Evolutionary conservation across 1,140 invertebrate species (phyloP).

Genomic region (Pentalonia nigronervosa): DNA sequence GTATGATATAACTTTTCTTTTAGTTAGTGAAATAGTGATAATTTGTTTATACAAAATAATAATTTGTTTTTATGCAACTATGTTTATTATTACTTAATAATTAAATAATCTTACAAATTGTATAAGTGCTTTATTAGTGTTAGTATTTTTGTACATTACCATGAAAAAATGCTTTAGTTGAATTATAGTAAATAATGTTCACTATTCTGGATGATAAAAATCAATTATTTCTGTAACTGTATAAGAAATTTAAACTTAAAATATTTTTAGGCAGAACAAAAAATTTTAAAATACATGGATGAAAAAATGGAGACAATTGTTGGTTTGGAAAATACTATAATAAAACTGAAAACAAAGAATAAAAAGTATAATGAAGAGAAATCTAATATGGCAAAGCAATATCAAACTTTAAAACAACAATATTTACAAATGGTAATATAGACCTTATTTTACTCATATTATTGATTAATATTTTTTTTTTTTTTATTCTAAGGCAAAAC

Average conservation of each 20-base stretch:
- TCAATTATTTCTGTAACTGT: not conserved
- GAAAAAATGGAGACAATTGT: not conserved
- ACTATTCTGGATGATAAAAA: not conserved
- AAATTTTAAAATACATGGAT: conserved; percentile 12
- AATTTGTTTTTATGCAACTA: not conserved
- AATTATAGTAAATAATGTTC: too few species aligned
- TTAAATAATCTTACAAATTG: too few species aligned
- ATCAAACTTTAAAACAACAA: not conserved
- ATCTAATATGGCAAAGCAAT: not conserved
- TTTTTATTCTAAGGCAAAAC: not conserved
- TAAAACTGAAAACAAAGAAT: conserved; percentile 15
- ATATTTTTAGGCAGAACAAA: conserved; percentile 34
- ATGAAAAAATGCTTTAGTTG: too few species aligned
- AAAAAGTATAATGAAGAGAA: conserved; percentile 27
- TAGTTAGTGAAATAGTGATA: not conserved
- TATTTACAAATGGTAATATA: not conserved
- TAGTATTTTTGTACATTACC: too few species aligned
- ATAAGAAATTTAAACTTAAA: not conserved
- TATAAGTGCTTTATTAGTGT: too few species aligned
- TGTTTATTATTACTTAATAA: too few species aligned
- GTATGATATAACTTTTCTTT: not conserved
- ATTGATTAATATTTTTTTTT: not conserved
- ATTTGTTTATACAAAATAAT: not conserved
- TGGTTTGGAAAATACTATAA: not conserved
- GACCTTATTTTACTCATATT: not conserved